Conservation (phyloP, 2,888 invertebrate species). For the Hirudinaria manillensis region DNA sequence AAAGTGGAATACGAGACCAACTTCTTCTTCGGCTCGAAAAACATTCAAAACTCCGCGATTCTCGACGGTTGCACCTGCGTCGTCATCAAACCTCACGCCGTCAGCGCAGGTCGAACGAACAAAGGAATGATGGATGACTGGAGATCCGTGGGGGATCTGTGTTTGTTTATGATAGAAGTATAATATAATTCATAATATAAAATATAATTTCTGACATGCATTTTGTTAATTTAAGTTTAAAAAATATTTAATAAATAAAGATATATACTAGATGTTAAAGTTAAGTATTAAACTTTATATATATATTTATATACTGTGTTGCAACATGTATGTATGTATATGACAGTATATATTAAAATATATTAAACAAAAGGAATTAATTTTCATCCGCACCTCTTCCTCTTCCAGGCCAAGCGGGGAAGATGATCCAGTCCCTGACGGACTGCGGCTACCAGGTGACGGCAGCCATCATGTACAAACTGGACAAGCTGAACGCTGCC, state of each 20-base stretch:
- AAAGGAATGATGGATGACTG: neutral
- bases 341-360: too few species aligned
- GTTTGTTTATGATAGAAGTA: too few species aligned
- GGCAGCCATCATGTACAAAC: conserved; percentile 58
- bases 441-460: conserved; percentile 22
- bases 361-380: too few species aligned
- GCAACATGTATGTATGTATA: too few species aligned
- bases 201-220: neutral
- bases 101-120: conserved; percentile 64
- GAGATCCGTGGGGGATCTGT: neutral
- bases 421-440: conserved; percentile 19
- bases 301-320: too few species aligned
- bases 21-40: conserved; percentile 53
- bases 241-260: too few species aligned
- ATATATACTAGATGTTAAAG: too few species aligned
- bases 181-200: too few species aligned
- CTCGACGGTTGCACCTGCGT: conserved; percentile 58
- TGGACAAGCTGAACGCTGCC: conserved; percentile 76
- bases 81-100: conserved; percentile 81
- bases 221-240: neutral
- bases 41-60: conserved; percentile 49
- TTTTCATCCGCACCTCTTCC: too few species aligned
- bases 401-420: conserved; percentile 22
- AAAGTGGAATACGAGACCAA: conserved; percentile 57
- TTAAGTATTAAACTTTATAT: too few species aligned